Base-by-base conservation (phyloP, 2,797 vertebrate genomes). In the Clarias laeviceps region DNA sequence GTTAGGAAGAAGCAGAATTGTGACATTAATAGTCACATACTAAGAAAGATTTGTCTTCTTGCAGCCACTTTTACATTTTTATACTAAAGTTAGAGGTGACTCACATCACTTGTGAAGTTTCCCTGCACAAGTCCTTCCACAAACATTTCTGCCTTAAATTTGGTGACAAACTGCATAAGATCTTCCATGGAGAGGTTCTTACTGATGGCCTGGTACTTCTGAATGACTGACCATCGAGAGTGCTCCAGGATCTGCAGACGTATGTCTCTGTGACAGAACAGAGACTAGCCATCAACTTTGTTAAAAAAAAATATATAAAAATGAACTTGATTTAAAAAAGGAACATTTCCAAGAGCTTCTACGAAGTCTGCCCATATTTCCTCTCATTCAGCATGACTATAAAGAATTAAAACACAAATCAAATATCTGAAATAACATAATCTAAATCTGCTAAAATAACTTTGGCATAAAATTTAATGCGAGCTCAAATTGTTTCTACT, bases 71-170 rank as follows among this genome's bases (percentile, higher is more conserved):
- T 56, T 29, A 27, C 18, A 20, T 20, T 17, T 37, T 56, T 5
- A 74, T n/a, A 12, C 7, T 59, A 24, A 29, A 40, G 45, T 20
- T 37, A 82, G 18, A 18, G 0, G 4, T 72, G n/a, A 92, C 95
- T 96, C 88, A 98, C 97, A 85, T 89, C 88, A 90, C 95, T 96
- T 2, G 95, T 97, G 91, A 97, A 95, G 93, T 99, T 99, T 2
- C 97, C 98, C 89, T 99, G 98, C 9, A 98, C 96, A 1, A 98
- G 93, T 0, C 98, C 97, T 89, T 99, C 98, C 0, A 94, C 91
- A 37, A 95, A 97, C 34, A 99, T 95, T 90, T 96, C 95, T 0
- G 95, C 94, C 87, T 97, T 98, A 90, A 99, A 96, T 74, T 91
- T 92, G 4, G 82, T 87, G n/a, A 95, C 96, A 1, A 99, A 99